These are phyloP conservation scores for Pipistrellus pipistrellus DNA, from an alignment of 2,797 vertebrate genomes.

Conservation along the genomic window DNA sequence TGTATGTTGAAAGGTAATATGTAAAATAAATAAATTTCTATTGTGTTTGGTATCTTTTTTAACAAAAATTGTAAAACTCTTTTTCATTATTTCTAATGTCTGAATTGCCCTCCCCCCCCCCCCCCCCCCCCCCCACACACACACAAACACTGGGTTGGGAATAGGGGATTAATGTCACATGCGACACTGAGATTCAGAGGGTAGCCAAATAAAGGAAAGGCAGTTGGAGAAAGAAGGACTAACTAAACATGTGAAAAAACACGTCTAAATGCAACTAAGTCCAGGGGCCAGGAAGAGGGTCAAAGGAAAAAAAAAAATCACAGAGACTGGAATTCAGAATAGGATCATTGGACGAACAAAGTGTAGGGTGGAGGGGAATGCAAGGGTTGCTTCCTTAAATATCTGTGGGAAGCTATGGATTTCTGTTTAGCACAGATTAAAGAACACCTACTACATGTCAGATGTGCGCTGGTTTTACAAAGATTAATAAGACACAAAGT, in stretches of 20 bases:
- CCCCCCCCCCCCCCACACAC: too few relatives aligned
- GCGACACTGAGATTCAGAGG: neutral
- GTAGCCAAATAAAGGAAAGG: conserved; percentile 48
- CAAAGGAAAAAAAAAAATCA: neutral
- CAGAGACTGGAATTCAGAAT: neutral
- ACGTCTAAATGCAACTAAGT: conserved; percentile 21
- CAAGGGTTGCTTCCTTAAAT: conserved; percentile 21
- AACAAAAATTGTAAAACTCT: conserved; percentile 39
- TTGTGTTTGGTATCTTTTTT: neutral
- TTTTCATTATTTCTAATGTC: neutral
- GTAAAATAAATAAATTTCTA: conserved; percentile 32
- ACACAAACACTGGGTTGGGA: neutral
- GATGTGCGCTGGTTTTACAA: neutral
- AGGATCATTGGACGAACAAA: conserved; percentile 1
- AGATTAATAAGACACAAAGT: conserved; percentile 31
- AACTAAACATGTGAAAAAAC: conserved; percentile 25
- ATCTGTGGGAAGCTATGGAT: neutral
- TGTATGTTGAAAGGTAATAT: neutral
- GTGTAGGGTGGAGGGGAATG: neutral
- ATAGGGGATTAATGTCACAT: neutral
- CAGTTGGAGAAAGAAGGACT: conserved; percentile 22
- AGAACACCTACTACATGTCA: neutral
- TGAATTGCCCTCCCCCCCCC: neutral
- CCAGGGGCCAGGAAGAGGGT: neutral
- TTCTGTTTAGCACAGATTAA: neutral